These are phyloP conservation scores for Ormyrus thymus DNA, from an alignment of 2,888 invertebrate species.

Conservation along the genomic window DNA sequence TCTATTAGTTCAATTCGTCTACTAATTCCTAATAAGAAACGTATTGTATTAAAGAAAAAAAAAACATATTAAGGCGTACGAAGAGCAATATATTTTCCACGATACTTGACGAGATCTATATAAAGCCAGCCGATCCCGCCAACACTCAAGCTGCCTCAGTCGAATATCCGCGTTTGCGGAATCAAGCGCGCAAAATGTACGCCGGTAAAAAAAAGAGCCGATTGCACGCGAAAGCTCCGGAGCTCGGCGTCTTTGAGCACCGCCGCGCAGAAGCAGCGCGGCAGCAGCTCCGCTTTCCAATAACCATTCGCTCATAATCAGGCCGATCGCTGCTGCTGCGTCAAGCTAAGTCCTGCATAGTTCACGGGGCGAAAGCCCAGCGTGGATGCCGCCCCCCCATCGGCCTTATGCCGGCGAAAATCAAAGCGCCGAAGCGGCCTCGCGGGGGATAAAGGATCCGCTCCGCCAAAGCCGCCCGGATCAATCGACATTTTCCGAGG, in stretches of 20 bases:
- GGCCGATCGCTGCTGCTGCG: conserved; percentile 16
- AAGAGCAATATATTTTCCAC: too few relatives aligned
- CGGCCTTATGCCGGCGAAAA: conserved; percentile 5
- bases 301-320: conserved; percentile 58
- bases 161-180: too few relatives aligned
- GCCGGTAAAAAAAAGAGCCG: too few relatives aligned
- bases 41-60: too few relatives aligned
- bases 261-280: neutral
- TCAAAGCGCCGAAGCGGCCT: conserved; percentile 11
- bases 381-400: neutral
- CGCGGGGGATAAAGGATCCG: conserved; percentile 16
- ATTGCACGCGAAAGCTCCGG: too few relatives aligned
- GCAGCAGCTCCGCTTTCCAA: neutral
- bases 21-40: too few relatives aligned
- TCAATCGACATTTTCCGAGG: conserved; percentile 35
- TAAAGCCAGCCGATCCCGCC: too few relatives aligned
- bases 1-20: too few relatives aligned
- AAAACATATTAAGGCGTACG: too few relatives aligned
- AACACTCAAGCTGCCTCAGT: too few relatives aligned
- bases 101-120: too few relatives aligned
- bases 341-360: conserved; percentile 54
- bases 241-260: neutral
- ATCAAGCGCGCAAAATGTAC: too few relatives aligned
- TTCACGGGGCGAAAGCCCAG: conserved; percentile 39
- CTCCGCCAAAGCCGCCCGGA: conserved; percentile 6